Evolutionary conservation across 2,797 vertebrate species (phyloP), one percentile per base, ranked within the genome.

Genomic region (Phrynocephalus guinanensis): DNA sequence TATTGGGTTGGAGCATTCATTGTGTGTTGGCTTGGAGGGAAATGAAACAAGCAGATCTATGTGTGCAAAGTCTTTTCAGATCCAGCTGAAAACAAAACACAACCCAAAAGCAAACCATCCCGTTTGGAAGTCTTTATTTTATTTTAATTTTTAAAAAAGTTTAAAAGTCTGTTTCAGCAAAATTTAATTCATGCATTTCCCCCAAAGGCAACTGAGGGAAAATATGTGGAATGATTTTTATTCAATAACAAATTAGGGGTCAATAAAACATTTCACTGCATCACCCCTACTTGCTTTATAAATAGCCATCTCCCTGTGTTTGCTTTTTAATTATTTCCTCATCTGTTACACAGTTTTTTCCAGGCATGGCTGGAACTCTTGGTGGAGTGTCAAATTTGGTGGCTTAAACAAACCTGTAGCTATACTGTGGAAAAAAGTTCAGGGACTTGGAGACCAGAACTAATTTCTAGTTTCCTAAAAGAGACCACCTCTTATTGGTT

Each of bases 261-360:
- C 79, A 91, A 79, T 44, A 48, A 48, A 83, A 67, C 80, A 88
- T 86, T 86, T 20, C 0, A 1, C 68, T 71, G 86, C 79, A 38
- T 92, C 52, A 68, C 92, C 91, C 88, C 89, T 91, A 86, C 92
- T 92, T 76, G 82, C 88, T 86, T 81, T 93, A 90, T 93, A 94
- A 95, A 95, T 90, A 93, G 76, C 6, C 82, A 75, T 85, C 87
- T 87, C 70, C 10, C 77, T 90, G 90, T 80, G 52, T 87, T 93
- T 93, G 91, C 88, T 89, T 93, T 88, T 92, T 93, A 94, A 94
- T 92, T 90, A 87, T 91, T 92, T 68, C 90, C 81, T 91, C 92
- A 88, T 92, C 93, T 93, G 79, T 85, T 91, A 87, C 90, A 88
- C 92, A 88, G 87, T 87, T 89, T 60, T 83, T 89, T 44, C 38